phyloP scores from a whole-genome alignment of 2,113 vertebrate genomes.

The Oreochromis tanganicae region DNA sequence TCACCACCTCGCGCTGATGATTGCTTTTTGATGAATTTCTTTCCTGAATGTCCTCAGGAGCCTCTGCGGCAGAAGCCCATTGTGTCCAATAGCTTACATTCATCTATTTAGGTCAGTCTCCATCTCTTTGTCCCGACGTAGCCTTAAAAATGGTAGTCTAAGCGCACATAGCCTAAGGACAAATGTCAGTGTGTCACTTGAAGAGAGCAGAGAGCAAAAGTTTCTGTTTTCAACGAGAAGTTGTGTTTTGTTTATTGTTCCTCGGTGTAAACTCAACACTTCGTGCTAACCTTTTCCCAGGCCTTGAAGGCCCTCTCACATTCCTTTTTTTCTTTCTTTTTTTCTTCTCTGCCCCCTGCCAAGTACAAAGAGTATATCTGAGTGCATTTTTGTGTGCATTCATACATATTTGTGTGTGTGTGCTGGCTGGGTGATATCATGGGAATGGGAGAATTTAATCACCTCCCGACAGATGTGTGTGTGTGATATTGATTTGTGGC shows the following conservation, averaged over 20 bases:
- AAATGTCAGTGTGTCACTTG: not conserved
- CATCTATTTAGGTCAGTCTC: slow-evolving; percentile 44
- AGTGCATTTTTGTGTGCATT: not conserved
- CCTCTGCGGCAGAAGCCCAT: slow-evolving; percentile 5
- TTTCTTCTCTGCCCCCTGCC: not conserved
- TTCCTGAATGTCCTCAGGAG: slow-evolving; percentile 16
- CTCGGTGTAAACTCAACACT: slow-evolving; percentile 1
- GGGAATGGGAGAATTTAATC: slow-evolving; percentile 49
- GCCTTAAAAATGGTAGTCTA: slow-evolving; percentile 17
- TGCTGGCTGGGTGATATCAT: not conserved
- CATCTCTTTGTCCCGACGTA: not conserved
- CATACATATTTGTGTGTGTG: not conserved
- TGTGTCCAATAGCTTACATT: slow-evolving; percentile 33
- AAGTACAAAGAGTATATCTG: not conserved
- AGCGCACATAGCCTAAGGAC: not conserved
- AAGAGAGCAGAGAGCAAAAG: not conserved
- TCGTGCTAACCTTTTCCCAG: slow-evolving; percentile 3
- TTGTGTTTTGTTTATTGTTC: not conserved
- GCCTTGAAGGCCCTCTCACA: slow-evolving; percentile 23
- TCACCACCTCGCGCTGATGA: slow-evolving; percentile 50
- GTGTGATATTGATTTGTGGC: slow-evolving; percentile 54
- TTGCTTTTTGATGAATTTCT: slow-evolving; percentile 65
- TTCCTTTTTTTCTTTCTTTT: not conserved
- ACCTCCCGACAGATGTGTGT: slow-evolving; percentile 53
- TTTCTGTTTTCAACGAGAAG: not conserved